Conservation (phyloP, 2,888 invertebrate species). For the Agonopterix arenella region DNA sequence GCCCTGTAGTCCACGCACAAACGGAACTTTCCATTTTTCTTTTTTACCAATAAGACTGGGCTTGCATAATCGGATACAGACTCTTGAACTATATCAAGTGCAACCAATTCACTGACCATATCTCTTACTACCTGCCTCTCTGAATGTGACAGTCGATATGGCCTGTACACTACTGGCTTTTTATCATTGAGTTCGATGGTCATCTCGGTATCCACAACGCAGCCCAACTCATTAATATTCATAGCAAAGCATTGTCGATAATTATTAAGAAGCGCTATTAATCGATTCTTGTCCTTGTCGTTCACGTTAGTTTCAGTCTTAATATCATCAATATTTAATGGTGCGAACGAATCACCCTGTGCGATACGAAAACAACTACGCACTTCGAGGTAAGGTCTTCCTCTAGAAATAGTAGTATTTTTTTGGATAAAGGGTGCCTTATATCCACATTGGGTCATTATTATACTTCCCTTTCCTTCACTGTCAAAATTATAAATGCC, state of each 20-base stretch:
- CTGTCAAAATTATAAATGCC: too few relatives aligned
- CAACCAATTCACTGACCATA: conserved; percentile 13
- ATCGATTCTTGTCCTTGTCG: too few relatives aligned
- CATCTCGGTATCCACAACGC: conserved; percentile 11
- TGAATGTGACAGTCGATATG: conserved; percentile 14
- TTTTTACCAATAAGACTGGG: conserved; percentile 16
- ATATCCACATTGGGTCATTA: too few relatives aligned
- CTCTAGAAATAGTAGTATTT: too few relatives aligned
- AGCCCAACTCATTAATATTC: conserved; percentile 12
- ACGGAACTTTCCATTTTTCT: conserved; percentile 16
- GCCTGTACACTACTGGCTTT: conserved; percentile 16
- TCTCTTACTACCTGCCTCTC: conserved; percentile 14
- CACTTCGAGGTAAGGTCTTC: too few relatives aligned
- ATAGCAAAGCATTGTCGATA: conserved; percentile 3
- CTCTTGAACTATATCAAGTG: conserved; percentile 15
- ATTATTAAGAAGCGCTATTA: too few relatives aligned
- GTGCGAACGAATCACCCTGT: too few relatives aligned
- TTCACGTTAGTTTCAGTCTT: too few relatives aligned
- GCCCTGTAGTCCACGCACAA: conserved; percentile 20
- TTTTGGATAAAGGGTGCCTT: too few relatives aligned
- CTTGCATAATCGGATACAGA: conserved; percentile 17
- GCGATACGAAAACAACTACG: too few relatives aligned
- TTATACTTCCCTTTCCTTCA: too few relatives aligned
- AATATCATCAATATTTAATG: too few relatives aligned
- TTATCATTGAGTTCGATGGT: conserved; percentile 12